Conservation (phyloP, 1,140 invertebrate genomes). For the Microplitis mediator region DNA sequence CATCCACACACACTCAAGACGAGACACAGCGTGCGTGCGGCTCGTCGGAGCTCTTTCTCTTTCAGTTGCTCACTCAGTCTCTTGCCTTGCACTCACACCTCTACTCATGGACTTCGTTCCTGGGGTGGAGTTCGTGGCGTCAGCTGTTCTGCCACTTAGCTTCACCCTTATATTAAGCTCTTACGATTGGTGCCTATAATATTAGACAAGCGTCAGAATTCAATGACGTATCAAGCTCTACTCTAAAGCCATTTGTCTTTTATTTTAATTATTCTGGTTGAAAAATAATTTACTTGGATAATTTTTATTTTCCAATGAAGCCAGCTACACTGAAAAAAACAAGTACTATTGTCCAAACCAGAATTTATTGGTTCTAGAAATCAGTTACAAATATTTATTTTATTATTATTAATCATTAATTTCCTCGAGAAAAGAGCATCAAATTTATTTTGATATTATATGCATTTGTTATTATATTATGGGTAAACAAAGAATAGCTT, state of each 20-base stretch:
- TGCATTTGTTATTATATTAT: no score
- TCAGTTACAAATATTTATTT: no score
- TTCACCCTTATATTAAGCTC: slow-evolving; percentile 63
- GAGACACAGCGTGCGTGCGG: slow-evolving; percentile 60
- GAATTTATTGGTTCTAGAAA: no score
- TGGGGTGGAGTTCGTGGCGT: slow-evolving; percentile 46
- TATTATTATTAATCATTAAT: no score
- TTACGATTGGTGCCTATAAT: slow-evolving; percentile 62
- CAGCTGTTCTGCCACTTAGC: slow-evolving; percentile 63
- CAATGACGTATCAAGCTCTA: slow-evolving; percentile 54
- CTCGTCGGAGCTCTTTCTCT: slow-evolving; percentile 38
- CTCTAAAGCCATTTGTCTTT: slow-evolving; percentile 7
- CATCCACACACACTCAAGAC: slow-evolving; percentile 62
- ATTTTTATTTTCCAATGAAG: neutral
- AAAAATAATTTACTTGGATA: neutral
- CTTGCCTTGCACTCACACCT: slow-evolving; percentile 1
- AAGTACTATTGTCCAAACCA: no score
- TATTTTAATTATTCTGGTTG: neutral
- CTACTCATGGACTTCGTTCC: neutral
- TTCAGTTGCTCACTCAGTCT: slow-evolving; percentile 15
- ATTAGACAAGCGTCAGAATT: slow-evolving; percentile 59
- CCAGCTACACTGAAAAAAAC: no score
- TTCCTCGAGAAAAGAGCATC: no score
- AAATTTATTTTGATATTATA: no score
- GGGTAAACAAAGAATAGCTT: no score